Evolutionary conservation across 1,140 invertebrate species (phyloP).

Genomic region (Hermetia illucens): DNA sequence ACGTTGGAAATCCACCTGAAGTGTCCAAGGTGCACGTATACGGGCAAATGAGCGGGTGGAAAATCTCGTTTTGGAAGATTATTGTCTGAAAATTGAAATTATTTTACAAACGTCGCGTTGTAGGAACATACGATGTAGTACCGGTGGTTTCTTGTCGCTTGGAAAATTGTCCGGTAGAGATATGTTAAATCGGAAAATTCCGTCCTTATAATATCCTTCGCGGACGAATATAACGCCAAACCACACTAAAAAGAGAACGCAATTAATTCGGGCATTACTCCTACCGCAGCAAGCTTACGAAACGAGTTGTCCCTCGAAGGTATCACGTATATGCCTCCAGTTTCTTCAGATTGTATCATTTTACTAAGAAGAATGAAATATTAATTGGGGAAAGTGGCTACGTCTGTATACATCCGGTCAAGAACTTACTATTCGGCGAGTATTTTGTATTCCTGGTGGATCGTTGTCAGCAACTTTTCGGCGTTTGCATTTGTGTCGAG

Average conservation of each 20-base stretch:
- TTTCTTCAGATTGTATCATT: conserved; percentile 67
- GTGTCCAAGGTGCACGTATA: conserved; percentile 63
- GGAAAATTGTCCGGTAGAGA: conserved; percentile 78
- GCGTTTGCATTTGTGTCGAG: too few relatives aligned
- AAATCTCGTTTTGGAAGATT: conserved; percentile 70
- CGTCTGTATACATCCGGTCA: too few relatives aligned
- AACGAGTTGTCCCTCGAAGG: conserved; percentile 70
- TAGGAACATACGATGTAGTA: background rate
- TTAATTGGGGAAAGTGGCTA: too few relatives aligned
- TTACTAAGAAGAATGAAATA: conserved; percentile 59
- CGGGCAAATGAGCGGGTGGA: conserved; percentile 74
- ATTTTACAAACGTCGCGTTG: background rate
- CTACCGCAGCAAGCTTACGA: conserved; percentile 36
- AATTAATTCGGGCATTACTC: conserved; percentile 4
- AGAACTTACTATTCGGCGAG: too few relatives aligned
- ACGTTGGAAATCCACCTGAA: conserved; percentile 63
- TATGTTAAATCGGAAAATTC: conserved; percentile 77
- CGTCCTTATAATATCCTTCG: conserved; percentile 73
- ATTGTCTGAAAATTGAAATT: conserved; percentile 49
- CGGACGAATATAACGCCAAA: conserved; percentile 86
- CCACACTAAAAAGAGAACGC: conserved; percentile 62
- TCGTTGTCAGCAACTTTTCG: conserved; percentile 25
- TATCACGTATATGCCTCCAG: conserved; percentile 82
- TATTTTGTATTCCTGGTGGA: conserved; percentile 59
- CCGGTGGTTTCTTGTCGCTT: conserved; percentile 57